Conservation (phyloP, 1,140 invertebrate genomes). For the Drosophila sturtevanti region DNA sequence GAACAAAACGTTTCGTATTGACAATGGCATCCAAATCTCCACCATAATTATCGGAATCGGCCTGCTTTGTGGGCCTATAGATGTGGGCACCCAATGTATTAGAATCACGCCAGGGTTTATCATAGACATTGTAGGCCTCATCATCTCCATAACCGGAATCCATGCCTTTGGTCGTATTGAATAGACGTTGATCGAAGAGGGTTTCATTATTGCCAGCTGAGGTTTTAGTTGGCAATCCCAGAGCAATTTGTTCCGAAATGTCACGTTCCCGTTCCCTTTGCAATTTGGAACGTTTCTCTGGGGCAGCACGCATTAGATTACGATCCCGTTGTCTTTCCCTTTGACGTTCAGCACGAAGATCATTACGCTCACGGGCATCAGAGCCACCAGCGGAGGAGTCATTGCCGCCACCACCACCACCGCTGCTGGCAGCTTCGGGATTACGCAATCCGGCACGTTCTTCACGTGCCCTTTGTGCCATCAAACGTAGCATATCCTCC, state of each 20-base stretch:
- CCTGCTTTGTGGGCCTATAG: slow-evolving; percentile 94
- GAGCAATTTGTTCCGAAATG: slow-evolving; percentile 99
- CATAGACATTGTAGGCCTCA: slow-evolving; percentile 99
- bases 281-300: slow-evolving; percentile 95
- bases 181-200: slow-evolving; percentile 97
- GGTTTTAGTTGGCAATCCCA: slow-evolving; percentile 96
- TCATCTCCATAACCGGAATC: slow-evolving; percentile 98
- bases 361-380: slow-evolving; percentile 94
- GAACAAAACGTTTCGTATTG: slow-evolving; percentile 96
- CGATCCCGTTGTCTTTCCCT: slow-evolving; percentile 95
- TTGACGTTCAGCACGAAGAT: slow-evolving; percentile 94
- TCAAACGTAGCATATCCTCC: slow-evolving; percentile 95
- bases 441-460: slow-evolving; percentile 90
- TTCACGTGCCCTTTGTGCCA: slow-evolving; percentile 98
- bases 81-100: slow-evolving; percentile 93
- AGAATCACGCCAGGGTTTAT: slow-evolving; percentile 95
- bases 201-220: slow-evolving; percentile 87
- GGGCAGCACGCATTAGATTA: slow-evolving; percentile 96
- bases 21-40: slow-evolving; percentile 94
- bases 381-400: slow-evolving; percentile 84
- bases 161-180: slow-evolving; percentile 98
- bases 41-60: slow-evolving; percentile 96
- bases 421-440: slow-evolving; percentile 74
- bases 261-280: slow-evolving; percentile 97
- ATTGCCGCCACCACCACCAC: slow-evolving; percentile 82